Percentiles rank a stretch among this genome's conserved stretches.
Evolutionary conservation across 1,140 invertebrate species (phyloP).

Genomic region (Meteorus sp.): DNA sequence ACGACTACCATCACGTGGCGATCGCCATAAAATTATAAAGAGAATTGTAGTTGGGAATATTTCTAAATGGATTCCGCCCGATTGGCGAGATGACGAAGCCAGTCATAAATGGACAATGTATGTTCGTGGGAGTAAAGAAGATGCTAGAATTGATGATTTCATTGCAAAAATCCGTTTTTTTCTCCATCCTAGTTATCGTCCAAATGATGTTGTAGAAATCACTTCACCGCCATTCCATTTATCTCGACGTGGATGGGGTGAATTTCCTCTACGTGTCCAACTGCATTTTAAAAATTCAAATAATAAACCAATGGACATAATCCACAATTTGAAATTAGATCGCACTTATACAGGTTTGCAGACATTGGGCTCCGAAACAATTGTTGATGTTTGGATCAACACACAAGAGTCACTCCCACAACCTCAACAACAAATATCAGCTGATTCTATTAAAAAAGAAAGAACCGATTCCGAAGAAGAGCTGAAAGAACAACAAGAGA

Average conservation of each 20-base stretch:
- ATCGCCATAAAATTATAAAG: constrained; percentile 45
- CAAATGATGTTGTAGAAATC: constrained; percentile 84
- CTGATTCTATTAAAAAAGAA: no score
- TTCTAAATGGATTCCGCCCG: constrained; percentile 77
- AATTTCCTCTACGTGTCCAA: constrained; percentile 82
- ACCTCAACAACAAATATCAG: no score
- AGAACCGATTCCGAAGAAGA: no score
- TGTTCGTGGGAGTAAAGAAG: constrained; percentile 68
- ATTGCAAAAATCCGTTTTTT: constrained; percentile 79
- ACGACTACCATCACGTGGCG: constrained; percentile 38
- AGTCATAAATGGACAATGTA: constrained; percentile 92
- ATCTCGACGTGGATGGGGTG: constrained; percentile 84
- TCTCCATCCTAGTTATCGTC: constrained; percentile 83
- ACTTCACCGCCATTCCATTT: constrained; percentile 80
- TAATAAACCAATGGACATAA: constrained; percentile 79
- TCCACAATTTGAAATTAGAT: constrained; percentile 83
- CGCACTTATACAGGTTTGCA: constrained; percentile 83
- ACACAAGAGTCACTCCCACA: no score
- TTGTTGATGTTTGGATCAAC: constrained; percentile 71
- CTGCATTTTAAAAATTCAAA: constrained; percentile 74
- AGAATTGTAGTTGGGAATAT: constrained; percentile 78
- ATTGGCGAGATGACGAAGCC: constrained; percentile 68
- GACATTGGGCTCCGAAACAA: constrained; percentile 79
- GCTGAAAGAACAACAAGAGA: no score
- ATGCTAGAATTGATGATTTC: constrained; percentile 66